phyloP scores from a whole-genome alignment of 2,888 invertebrate species.

The Xestia c-nigrum region DNA sequence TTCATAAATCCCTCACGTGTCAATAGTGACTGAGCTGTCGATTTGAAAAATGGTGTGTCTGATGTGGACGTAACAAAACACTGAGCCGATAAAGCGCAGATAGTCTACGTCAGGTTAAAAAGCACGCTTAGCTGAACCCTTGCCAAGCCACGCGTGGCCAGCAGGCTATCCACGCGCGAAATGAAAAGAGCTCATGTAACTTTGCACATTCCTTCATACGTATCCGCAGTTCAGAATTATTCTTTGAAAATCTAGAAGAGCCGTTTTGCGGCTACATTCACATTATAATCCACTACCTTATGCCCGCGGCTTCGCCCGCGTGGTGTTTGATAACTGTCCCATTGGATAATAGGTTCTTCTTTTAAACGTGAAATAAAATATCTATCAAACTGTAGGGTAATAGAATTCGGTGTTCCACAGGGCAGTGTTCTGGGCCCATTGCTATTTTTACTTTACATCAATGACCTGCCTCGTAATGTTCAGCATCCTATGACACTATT shows the following conservation, averaged over 20 bases:
- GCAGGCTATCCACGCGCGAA: constrained; percentile 42
- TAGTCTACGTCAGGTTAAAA: constrained; percentile 27
- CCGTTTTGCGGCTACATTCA: constrained; percentile 10
- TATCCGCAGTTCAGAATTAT: constrained; percentile 27
- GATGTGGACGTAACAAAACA: constrained; percentile 1
- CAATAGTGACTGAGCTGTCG: not conserved
- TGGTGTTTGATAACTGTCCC: too few species aligned
- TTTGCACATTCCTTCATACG: constrained; percentile 45
- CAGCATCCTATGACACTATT: too few species aligned
- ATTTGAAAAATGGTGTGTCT: constrained; percentile 25
- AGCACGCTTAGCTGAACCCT: constrained; percentile 23
- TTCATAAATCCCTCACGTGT: constrained; percentile 2
- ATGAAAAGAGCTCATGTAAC: constrained; percentile 44
- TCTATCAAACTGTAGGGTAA: too few species aligned
- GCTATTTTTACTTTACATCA: too few species aligned
- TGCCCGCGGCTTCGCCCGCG: too few species aligned
- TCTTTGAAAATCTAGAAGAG: constrained; percentile 9
- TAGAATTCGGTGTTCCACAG: too few species aligned
- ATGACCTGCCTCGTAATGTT: too few species aligned
- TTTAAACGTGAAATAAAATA: too few species aligned
- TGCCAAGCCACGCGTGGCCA: constrained; percentile 30
- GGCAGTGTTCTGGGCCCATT: too few species aligned
- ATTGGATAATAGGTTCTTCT: too few species aligned
- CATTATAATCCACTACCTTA: constrained; percentile 3
- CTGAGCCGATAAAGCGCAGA: constrained; percentile 7